Percentiles rank a stretch among this genome's conserved stretches.
phyloP scores from a whole-genome alignment of 2,113 vertebrate species.

The Guaruba guarouba region DNA sequence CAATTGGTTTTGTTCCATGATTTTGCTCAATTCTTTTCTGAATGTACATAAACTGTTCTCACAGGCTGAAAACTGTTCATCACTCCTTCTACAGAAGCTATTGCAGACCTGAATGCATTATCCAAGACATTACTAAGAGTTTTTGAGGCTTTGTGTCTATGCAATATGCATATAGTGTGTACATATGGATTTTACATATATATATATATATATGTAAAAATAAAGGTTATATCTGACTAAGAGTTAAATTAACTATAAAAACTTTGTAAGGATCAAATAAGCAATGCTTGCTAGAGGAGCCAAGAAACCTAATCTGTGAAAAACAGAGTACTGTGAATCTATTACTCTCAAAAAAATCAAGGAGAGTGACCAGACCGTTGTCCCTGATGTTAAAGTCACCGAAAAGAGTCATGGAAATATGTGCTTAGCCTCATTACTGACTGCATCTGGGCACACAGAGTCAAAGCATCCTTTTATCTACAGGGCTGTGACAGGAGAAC shows the following conservation, averaged over 20 bases:
- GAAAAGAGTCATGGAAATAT: neutral
- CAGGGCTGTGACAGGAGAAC: neutral
- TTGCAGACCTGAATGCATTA: neutral
- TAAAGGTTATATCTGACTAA: neutral
- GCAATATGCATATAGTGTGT: neutral
- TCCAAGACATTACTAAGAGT: neutral
- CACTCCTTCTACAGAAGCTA: neutral
- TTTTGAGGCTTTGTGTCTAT: neutral
- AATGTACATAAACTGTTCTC: neutral
- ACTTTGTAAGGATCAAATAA: neutral
- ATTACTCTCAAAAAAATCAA: neutral
- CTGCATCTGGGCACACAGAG: accelerated
- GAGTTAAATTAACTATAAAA: neutral
- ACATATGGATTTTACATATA: too few relatives aligned
- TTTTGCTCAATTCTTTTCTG: neutral
- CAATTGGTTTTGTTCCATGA: neutral
- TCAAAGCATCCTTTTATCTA: neutral
- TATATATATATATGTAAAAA: too few relatives aligned
- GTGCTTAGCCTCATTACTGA: neutral
- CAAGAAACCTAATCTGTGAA: neutral
- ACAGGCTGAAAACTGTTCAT: neutral
- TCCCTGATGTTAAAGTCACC: neutral
- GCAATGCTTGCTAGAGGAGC: neutral
- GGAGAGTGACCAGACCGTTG: neutral
- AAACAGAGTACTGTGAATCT: neutral